Conservation (phyloP, 2,888 invertebrate species). For the Spatulosminthurus flaviceps region DNA sequence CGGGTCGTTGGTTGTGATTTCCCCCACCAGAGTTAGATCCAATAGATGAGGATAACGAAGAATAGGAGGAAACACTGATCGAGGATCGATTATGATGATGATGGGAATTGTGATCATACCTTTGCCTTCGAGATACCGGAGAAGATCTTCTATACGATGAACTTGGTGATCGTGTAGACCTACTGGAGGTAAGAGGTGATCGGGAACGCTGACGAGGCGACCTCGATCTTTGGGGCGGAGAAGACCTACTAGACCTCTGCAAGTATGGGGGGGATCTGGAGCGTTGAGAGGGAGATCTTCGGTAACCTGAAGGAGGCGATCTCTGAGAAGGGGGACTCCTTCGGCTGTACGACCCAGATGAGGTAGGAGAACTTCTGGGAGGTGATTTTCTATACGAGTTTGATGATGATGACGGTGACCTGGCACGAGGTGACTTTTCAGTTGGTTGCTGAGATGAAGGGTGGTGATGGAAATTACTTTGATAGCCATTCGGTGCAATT, state of each 20-base stretch:
- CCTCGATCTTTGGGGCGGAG: background rate
- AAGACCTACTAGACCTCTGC: background rate
- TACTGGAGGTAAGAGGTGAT: background rate
- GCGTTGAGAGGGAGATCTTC: background rate
- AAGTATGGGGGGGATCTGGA: background rate
- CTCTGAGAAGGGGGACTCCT: background rate
- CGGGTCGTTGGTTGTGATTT: background rate
- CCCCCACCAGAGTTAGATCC: background rate
- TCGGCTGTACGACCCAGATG: background rate
- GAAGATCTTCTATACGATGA: slow-evolving; percentile 15
- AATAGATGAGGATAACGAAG: background rate
- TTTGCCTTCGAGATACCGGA: background rate
- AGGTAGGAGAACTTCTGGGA: background rate
- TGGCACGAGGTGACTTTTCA: background rate
- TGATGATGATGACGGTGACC: background rate
- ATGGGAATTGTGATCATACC: slow-evolving; percentile 19
- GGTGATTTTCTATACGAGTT: background rate
- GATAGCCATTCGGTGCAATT: background rate
- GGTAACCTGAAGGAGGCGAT: background rate
- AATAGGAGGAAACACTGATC: background rate
- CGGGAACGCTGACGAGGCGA: background rate
- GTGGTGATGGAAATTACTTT: background rate
- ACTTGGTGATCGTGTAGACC: background rate
- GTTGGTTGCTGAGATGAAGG: background rate
- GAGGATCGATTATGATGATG: slow-evolving; percentile 8